These are phyloP conservation scores for Tipula vernalis DNA, from an alignment of 2,888 invertebrate genomes.

Conservation along the genomic window DNA sequence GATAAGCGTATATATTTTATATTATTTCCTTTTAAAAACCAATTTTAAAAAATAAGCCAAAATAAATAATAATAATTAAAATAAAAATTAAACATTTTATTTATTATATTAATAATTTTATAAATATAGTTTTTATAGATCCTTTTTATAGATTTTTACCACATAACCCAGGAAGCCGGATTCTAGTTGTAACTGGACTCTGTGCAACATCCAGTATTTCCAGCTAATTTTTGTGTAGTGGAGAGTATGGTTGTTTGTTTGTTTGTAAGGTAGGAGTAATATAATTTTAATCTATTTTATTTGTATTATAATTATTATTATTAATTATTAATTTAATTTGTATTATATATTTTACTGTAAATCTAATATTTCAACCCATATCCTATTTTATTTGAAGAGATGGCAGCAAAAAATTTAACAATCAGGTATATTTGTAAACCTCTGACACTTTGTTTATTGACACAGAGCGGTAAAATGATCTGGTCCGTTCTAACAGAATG, in stretches of 20 bases:
- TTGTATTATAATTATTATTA: background rate
- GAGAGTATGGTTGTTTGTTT: background rate
- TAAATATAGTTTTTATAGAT: background rate
- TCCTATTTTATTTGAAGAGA: background rate
- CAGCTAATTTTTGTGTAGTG: slow-evolving; percentile 23
- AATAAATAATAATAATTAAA: background rate
- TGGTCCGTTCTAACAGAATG: too few species aligned
- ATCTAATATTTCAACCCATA: background rate
- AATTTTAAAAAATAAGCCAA: background rate
- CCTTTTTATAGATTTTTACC: slow-evolving; percentile 31
- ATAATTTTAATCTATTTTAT: background rate
- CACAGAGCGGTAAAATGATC: too few species aligned
- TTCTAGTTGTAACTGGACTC: slow-evolving; percentile 35
- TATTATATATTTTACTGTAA: background rate
- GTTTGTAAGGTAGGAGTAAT: slow-evolving; percentile 8
- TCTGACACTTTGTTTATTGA: too few species aligned
- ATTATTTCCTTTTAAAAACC: background rate
- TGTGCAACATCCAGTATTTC: slow-evolving; percentile 36
- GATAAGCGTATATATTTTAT: background rate
- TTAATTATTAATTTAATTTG: background rate
- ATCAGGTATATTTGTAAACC: background rate
- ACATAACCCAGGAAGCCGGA: slow-evolving; percentile 36
- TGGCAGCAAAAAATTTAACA: background rate
- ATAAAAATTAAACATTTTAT: background rate
- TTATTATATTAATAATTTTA: background rate